A percentile compares a stretch with the other conserved stretches of the same genome.
Conservation (phyloP, 2,113 vertebrate species). For the Dromaius novaehollandiae region DNA sequence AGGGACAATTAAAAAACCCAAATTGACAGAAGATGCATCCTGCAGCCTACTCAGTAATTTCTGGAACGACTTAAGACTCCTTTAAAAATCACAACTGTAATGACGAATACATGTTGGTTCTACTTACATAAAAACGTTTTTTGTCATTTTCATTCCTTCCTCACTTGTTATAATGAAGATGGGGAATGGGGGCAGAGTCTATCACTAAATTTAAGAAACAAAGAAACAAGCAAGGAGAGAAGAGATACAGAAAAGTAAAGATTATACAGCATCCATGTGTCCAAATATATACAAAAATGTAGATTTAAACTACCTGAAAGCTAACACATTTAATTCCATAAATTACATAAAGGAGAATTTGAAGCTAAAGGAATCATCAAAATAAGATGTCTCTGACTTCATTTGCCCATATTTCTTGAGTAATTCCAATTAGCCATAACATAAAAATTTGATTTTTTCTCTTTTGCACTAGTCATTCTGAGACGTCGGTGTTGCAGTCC, state of each 20-base stretch:
- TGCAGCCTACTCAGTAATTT: neutral
- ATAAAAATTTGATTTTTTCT: slow-evolving; percentile 14
- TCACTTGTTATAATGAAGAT: neutral
- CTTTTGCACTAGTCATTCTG: neutral
- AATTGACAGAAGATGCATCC: neutral
- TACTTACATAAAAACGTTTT: neutral
- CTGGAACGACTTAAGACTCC: neutral
- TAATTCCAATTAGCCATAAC: slow-evolving; percentile 6
- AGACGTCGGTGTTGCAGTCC: neutral
- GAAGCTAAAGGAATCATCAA: neutral
- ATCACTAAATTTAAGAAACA: neutral
- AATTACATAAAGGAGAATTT: neutral
- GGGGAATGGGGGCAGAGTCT: neutral
- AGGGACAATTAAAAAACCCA: neutral
- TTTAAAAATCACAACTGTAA: neutral
- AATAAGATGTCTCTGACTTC: neutral
- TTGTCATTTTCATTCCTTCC: neutral
- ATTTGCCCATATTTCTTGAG: neutral
- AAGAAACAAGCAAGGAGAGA: neutral
- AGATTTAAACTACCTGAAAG: neutral
- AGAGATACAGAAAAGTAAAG: neutral
- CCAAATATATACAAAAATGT: neutral
- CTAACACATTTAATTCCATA: neutral
- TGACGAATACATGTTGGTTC: neutral
- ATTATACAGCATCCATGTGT: neutral